Conservation (phyloP, 1,140 invertebrate species). For the Pygmarrhopalites habei region DNA sequence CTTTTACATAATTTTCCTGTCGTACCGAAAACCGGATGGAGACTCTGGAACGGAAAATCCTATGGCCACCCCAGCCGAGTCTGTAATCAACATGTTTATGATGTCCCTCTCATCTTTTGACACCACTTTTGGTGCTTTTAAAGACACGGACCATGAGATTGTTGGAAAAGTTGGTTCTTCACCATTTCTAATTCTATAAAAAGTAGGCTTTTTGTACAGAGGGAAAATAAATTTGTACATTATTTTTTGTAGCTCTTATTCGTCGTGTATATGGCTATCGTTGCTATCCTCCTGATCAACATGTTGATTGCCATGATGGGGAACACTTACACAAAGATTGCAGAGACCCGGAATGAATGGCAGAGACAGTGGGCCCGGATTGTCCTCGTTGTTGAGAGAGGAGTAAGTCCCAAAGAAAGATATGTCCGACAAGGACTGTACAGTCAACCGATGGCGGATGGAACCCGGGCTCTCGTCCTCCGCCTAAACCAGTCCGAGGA, state of each 20-base stretch:
- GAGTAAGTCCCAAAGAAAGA: conserved; percentile 78
- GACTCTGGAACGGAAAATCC: conserved; percentile 69
- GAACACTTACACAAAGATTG: conserved; percentile 96
- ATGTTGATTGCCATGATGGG: conserved; percentile 99
- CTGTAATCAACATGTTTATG: conserved; percentile 93
- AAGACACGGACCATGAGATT: conserved; percentile 75
- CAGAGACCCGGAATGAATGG: conserved; percentile 95
- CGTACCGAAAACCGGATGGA: conserved; percentile 20
- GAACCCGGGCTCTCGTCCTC: conserved; percentile 58
- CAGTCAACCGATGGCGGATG: conserved; percentile 92
- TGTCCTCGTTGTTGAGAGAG: conserved; percentile 91
- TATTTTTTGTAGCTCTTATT: conserved; percentile 58
- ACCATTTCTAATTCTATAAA: too few species aligned
- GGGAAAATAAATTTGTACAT: too few species aligned
- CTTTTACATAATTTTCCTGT: conserved; percentile 44
- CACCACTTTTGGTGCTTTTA: conserved; percentile 83
- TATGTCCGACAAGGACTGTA: conserved; percentile 78
- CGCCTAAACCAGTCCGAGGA: conserved; percentile 66
- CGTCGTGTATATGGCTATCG: conserved; percentile 92
- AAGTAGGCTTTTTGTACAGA: too few species aligned
- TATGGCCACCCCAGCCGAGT: conserved; percentile 82
- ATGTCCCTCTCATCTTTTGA: conserved; percentile 96
- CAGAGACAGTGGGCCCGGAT: conserved; percentile 98
- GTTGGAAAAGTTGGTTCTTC: conserved; percentile 55
- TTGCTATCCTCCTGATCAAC: conserved; percentile 90